These are phyloP conservation scores for Monomorium pharaonis DNA, from an alignment of 1,140 invertebrate genomes.

Conservation along the genomic window DNA sequence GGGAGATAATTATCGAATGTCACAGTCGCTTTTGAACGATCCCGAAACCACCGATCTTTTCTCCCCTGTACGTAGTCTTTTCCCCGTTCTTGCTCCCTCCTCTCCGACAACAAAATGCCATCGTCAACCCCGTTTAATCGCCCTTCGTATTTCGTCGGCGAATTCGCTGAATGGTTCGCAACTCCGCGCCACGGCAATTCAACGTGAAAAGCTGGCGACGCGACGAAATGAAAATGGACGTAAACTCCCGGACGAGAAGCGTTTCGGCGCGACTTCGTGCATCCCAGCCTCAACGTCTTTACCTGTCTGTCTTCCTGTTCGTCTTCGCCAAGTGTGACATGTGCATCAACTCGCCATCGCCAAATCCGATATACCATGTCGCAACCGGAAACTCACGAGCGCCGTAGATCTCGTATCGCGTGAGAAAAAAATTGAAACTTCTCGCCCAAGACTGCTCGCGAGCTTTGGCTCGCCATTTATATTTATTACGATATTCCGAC, in stretches of 20 bases:
- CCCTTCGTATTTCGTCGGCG: constrained; percentile 13
- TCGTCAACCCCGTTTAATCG: constrained; percentile 41
- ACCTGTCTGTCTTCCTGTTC: constrained; percentile 21
- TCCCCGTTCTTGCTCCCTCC: neutral
- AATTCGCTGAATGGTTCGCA: constrained; percentile 39
- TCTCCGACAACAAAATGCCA: neutral
- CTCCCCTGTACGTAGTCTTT: constrained; percentile 28
- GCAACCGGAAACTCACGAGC: constrained; percentile 12
- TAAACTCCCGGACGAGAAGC: constrained; percentile 56
- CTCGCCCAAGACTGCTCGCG: neutral
- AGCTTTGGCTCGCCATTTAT: neutral
- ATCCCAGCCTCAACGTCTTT: neutral
- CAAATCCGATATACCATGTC: constrained; percentile 37
- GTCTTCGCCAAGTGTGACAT: constrained; percentile 41
- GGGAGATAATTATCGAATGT: constrained; percentile 41
- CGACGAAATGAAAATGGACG: constrained; percentile 70
- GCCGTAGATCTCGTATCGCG: neutral
- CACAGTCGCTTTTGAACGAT: constrained; percentile 34
- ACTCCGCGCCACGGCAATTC: neutral
- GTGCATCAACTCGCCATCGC: constrained; percentile 42
- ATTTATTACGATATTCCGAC: neutral
- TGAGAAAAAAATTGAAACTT: constrained; percentile 38
- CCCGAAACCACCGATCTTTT: constrained; percentile 32
- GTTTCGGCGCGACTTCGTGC: constrained; percentile 34
- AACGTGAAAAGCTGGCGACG: constrained; percentile 39